Evolutionary conservation across 2,888 invertebrate species (phyloP), one percentile per base, ranked within the genome.

Genomic region (Strigamia crassipes): DNA sequence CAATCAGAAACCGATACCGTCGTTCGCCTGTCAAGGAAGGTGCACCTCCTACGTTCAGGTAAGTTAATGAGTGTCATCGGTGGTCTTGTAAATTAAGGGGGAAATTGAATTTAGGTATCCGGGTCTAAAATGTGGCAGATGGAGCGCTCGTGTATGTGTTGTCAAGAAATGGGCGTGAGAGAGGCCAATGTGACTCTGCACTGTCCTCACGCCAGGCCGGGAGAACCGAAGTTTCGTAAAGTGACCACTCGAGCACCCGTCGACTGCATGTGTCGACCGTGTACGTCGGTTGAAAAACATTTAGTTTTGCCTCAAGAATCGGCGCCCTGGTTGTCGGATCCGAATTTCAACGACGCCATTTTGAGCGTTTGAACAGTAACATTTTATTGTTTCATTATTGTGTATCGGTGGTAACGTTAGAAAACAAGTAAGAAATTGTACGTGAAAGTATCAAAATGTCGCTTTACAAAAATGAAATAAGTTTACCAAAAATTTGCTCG

Each of bases 111-210:
- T 82, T 84, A 96, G 96, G 96, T 96, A 9, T 96, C 96, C 46
- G 96, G 96, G 8, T 96, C 95, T 85, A 96, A 96, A 91, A 94
- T 96, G 87, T 96, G 96, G 96, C 96, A 96, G 91, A 96, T 96
- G 93, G 96, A 96, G 88, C 90, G 96, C 38, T 95, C 95, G 0
- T 96, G 96, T 87, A 96, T 96, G 92, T 97, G 96, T 87, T 97
- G 96, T 87, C 96, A 96, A 88, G 96, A 96, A 87, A 95, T 95
- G 85, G 96, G 96, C 3, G 95, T 96, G 89, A 90, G 96, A 84
- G 96, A 96, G 88, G 96, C 96, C 0, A 92, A 93, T 21, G 95
- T 96, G 12, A 93, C 95, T 9, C 89, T 96, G 38, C 94, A 93
- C 87, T 97, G 96, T 86, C 96, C 96, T 0, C 95, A 95, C 88